These are phyloP conservation scores for Periophthalmus modestus DNA, from an alignment of 2,113 vertebrate species.

Conservation along the genomic window DNA sequence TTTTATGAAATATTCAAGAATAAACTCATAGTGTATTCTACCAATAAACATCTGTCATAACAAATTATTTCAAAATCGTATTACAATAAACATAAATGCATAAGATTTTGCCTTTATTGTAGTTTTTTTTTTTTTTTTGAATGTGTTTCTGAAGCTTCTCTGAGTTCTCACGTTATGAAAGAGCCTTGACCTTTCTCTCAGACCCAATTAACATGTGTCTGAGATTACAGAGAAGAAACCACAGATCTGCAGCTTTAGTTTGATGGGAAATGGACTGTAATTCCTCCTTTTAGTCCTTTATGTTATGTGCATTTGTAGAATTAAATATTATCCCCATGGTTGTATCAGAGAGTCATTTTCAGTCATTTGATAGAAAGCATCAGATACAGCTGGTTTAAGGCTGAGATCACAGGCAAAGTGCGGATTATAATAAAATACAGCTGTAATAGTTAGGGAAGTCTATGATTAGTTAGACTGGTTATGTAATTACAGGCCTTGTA, in stretches of 20 bases:
- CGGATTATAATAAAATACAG: not conserved
- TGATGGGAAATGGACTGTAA: not conserved
- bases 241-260: not conserved
- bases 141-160: not conserved
- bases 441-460: not conserved
- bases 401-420: not conserved
- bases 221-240: conserved; percentile 14
- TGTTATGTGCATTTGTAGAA: not conserved
- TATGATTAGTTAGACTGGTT: not conserved
- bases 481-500: not conserved
- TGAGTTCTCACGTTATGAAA: conserved; percentile 5
- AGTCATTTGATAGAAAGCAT: not conserved
- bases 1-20: too few relatives aligned
- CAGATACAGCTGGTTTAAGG: not conserved
- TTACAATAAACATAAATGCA: not conserved
- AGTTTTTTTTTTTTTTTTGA: not conserved
- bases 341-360: not conserved
- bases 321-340: not conserved
- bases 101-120: not conserved
- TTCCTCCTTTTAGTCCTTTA: not conserved
- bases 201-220: conserved; percentile 23
- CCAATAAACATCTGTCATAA: too few relatives aligned
- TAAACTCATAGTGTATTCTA: too few relatives aligned
- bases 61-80: too few relatives aligned
- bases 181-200: conserved; percentile 7